These are phyloP conservation scores for Acropora yongei DNA, from an alignment of 64 coral and sea anemone genomes.

Conservation along the genomic window DNA sequence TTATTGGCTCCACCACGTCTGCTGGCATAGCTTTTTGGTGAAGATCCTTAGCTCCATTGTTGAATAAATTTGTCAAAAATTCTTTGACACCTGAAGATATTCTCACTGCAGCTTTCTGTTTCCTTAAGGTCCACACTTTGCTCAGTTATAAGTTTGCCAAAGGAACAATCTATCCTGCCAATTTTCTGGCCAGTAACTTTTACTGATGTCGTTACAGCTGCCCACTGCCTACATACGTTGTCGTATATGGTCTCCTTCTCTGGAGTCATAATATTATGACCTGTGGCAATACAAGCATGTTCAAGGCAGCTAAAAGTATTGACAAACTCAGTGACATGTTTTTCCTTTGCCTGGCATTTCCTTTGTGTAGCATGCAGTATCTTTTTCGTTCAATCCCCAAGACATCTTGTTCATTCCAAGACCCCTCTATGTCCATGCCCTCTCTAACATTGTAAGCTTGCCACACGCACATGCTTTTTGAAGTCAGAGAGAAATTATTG, in stretches of 20 bases:
- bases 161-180: background rate
- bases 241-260: too few species aligned
- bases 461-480: conserved; percentile 49
- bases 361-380: too few species aligned
- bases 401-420: conserved; percentile 50
- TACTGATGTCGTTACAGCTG: conserved; percentile 26
- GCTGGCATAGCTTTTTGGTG: conserved; percentile 45
- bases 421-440: background rate
- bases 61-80: conserved; percentile 39
- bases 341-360: too few species aligned
- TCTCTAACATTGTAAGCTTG: conserved; percentile 50
- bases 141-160: background rate
- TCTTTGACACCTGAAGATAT: conserved; percentile 14
- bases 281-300: too few species aligned
- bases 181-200: conserved; percentile 52
- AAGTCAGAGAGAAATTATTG: conserved; percentile 51
- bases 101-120: conserved; percentile 6
- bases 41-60: conserved; percentile 9
- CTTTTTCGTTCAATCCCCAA: conserved; percentile 40
- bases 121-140: background rate
- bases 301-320: too few species aligned
- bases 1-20: too few species aligned
- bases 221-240: too few species aligned
- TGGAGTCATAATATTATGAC: too few species aligned
- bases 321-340: too few species aligned